Percentiles rank a stretch among this genome's conserved stretches.
Conservation (phyloP, 2,113 vertebrate genomes). For the Irena cyanogastra region DNA sequence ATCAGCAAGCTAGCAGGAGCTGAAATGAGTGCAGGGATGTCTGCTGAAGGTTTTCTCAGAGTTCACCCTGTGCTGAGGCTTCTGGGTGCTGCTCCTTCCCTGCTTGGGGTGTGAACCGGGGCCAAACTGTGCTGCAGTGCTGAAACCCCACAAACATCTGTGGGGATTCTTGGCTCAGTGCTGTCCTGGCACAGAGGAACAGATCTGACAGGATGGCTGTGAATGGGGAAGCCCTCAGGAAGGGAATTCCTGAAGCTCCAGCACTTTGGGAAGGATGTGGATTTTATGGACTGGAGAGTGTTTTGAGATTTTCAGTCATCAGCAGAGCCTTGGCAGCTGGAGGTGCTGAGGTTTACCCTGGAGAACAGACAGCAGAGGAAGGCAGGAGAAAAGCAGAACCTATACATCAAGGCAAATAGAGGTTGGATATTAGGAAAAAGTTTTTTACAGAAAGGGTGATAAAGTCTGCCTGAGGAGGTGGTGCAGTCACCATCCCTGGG, state of each 20-base stretch:
- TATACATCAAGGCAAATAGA: too few relatives aligned
- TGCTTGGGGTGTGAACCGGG: neutral
- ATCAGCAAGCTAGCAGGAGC: neutral
- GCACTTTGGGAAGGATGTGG: neutral
- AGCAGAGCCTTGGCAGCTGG: neutral
- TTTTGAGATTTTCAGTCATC: neutral
- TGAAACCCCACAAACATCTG: fast-evolving
- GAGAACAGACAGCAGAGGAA: neutral
- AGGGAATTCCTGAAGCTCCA: neutral
- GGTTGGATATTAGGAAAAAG: too few relatives aligned
- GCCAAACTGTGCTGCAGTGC: neutral
- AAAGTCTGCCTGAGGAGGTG: too few relatives aligned
- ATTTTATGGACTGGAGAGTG: neutral
- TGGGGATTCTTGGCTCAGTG: neutral
- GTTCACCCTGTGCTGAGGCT: neutral
- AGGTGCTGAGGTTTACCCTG: neutral
- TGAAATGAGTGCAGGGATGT: neutral
- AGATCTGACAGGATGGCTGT: neutral
- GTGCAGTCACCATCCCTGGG: too few relatives aligned
- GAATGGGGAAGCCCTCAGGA: neutral
- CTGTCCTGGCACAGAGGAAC: neutral
- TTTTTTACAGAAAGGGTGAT: too few relatives aligned
- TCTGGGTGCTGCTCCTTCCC: neutral
- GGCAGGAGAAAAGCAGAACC: too few relatives aligned
- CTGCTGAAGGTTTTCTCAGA: neutral